Percentiles rank a stretch among this genome's conserved stretches.
Evolutionary conservation across 2,113 vertebrate species (phyloP).

Genomic region (Octodon degus): DNA sequence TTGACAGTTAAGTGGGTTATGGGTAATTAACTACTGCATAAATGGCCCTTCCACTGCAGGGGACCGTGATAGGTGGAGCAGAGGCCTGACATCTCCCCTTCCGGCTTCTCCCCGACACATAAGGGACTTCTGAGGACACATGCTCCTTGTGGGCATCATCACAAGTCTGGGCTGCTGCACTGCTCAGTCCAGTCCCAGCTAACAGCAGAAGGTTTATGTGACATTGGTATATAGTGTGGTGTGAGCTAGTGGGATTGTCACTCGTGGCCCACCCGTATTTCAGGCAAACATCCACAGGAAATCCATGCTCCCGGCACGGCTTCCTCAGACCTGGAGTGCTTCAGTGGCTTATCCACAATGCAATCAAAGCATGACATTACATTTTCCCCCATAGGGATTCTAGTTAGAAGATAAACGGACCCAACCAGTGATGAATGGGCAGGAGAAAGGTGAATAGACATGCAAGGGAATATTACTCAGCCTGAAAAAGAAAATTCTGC

Average conservation of each 20-base stretch:
- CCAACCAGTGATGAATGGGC: not conserved
- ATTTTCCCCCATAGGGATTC: not conserved
- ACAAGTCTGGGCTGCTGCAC: not conserved
- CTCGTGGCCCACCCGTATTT: too few relatives aligned
- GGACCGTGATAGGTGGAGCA: not conserved
- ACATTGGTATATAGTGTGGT: rapidly evolving
- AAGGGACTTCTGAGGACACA: not conserved
- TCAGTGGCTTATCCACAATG: not conserved
- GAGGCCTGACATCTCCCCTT: not conserved
- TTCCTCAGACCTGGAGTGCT: not conserved
- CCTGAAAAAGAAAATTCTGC: not conserved
- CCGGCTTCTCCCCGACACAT: not conserved
- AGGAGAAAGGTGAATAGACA: rapidly evolving
- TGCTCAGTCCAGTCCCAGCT: too few relatives aligned
- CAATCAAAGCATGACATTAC: not conserved
- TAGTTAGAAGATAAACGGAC: not conserved
- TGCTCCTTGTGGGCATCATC: not conserved
- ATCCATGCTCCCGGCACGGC: not conserved
- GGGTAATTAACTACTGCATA: not conserved
- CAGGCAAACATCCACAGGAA: not conserved
- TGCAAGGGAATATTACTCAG: too few relatives aligned
- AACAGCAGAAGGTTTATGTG: rapidly evolving
- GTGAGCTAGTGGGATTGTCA: not conserved
- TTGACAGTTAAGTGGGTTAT: not conserved
- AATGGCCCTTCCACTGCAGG: not conserved